Base-by-base conservation (phyloP, 2,113 vertebrate genomes). In the Beaufortia kweichowensis region DNA sequence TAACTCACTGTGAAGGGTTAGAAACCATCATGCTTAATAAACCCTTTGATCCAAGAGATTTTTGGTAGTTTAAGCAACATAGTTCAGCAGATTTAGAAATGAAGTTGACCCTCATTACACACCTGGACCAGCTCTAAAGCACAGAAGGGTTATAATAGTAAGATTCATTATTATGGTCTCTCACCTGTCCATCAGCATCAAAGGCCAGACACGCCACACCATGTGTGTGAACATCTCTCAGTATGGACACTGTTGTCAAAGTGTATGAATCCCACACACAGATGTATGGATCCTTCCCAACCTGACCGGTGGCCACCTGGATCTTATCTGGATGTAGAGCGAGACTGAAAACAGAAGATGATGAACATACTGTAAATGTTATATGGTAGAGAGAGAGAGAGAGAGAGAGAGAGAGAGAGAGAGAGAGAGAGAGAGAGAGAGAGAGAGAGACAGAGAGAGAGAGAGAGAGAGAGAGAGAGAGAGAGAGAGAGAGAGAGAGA, bases 211-310 rank as follows among this genome's bases (percentile, higher is more conserved):
- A 98, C 76, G 97, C 97, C 3, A 99, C 92, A 21, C 97, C 97
- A 26, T 99, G 97, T 0, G 95, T 97, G 81, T 99, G 97, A 1
- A 92, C 90, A 75, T 98, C 97, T 87, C 96, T 94, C 79, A 99
- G 92, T 85, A 99, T 95, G 85, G 97, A 98, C 26, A 97, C 91
- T 0, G 95, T 96, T 81, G 94, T 95, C 63, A 95, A 87, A 0
- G 89, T 88, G 78, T 96, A 95, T 0, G 95, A 95, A 86, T 99
- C 96, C 97, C 97, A 99, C 82, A 99, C 86, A 65, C 97, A 99
- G 79, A 99, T 91, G 76, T 93, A 97, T 1, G 96, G 96, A 35
- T 98, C 96, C 77, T 96, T 96, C 3, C 97, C 97, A 67, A 99
- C 97, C 87, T 99, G 97, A 75, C 97, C 97, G 0, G 96, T 98